phyloP scores from a whole-genome alignment of 2,113 vertebrate genomes.

The Carassius carassius region DNA sequence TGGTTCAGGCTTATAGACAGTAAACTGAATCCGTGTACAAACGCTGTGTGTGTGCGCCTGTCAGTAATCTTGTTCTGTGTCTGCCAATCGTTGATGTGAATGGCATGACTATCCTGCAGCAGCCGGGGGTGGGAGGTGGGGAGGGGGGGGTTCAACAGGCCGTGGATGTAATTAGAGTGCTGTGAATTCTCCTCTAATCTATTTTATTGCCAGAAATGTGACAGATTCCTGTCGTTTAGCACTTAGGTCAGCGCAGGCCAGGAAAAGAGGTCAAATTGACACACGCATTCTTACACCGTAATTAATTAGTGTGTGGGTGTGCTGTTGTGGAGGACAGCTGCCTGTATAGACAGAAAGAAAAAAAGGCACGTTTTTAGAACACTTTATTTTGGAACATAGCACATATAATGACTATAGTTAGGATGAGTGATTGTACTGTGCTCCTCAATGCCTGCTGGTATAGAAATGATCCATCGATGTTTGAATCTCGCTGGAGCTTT shows the following conservation, averaged over 20 bases:
- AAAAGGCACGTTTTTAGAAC: neutral
- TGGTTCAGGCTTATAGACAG: neutral
- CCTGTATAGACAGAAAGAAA: neutral
- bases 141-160: constrained; percentile 45
- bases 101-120: constrained; percentile 46
- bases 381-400: neutral
- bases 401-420: neutral
- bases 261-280: constrained; percentile 54
- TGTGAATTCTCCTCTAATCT: constrained; percentile 69
- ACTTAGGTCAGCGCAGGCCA: constrained; percentile 56
- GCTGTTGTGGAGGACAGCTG: neutral
- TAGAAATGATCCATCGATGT: constrained; percentile 51
- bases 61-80: constrained; percentile 25
- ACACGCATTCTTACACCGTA: constrained; percentile 31
- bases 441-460: constrained; percentile 22
- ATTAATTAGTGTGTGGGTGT: constrained; percentile 49
- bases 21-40: neutral
- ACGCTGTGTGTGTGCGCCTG: constrained; percentile 12
- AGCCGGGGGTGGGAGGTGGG: neutral
- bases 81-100: constrained; percentile 53
- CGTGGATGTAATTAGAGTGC: constrained; percentile 66
- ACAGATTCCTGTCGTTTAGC: constrained; percentile 62
- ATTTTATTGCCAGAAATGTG: constrained; percentile 65
- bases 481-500: constrained; percentile 54
- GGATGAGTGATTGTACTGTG: neutral